A percentile compares a stretch with the other conserved stretches of the same genome.
phyloP scores from a whole-genome alignment of 2,113 vertebrate species.

The Scatophagus argus region DNA sequence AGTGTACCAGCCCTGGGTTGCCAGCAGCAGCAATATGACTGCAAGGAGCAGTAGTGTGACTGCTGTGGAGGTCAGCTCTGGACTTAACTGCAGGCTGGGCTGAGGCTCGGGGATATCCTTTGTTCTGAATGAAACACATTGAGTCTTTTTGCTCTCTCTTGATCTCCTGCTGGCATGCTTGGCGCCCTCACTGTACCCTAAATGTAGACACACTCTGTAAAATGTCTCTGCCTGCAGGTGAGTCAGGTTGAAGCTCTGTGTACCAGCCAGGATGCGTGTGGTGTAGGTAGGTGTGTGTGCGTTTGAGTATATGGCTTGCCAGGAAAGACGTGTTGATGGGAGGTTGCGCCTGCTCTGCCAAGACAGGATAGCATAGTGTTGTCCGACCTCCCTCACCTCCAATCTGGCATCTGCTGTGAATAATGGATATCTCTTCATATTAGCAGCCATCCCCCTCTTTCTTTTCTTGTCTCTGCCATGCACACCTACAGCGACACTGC shows the following conservation, averaged over 20 bases:
- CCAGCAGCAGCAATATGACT: slow-evolving; percentile 85
- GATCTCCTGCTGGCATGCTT: slow-evolving; percentile 82
- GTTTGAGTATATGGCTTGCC: slow-evolving; percentile 81
- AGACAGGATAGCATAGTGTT: slow-evolving; percentile 87
- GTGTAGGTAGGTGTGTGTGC: slow-evolving; percentile 73
- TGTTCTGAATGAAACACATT: slow-evolving; percentile 71
- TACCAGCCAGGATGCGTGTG: slow-evolving; percentile 89
- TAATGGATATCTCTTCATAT: slow-evolving; percentile 39
- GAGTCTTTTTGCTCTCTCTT: slow-evolving; percentile 83
- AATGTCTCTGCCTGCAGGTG: slow-evolving; percentile 90
- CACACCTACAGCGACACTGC: slow-evolving; percentile 87
- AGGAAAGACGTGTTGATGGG: slow-evolving; percentile 89
- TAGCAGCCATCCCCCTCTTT: slow-evolving; percentile 56
- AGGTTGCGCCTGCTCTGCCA: slow-evolving; percentile 89
- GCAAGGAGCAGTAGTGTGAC: slow-evolving; percentile 83
- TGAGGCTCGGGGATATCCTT: slow-evolving; percentile 52
- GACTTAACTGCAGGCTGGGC: slow-evolving; percentile 52
- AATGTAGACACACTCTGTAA: slow-evolving; percentile 91
- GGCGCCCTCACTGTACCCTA: slow-evolving; percentile 82
- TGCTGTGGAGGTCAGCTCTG: slow-evolving; percentile 75
- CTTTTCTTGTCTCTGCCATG: slow-evolving; percentile 73
- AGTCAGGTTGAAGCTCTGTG: slow-evolving; percentile 91
- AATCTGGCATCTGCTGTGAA: slow-evolving; percentile 65
- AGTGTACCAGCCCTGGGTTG: slow-evolving; percentile 64
- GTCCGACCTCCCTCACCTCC: slow-evolving; percentile 82